Conservation (phyloP, 1,140 invertebrate genomes). For the Zaprionus tsacasi region DNA sequence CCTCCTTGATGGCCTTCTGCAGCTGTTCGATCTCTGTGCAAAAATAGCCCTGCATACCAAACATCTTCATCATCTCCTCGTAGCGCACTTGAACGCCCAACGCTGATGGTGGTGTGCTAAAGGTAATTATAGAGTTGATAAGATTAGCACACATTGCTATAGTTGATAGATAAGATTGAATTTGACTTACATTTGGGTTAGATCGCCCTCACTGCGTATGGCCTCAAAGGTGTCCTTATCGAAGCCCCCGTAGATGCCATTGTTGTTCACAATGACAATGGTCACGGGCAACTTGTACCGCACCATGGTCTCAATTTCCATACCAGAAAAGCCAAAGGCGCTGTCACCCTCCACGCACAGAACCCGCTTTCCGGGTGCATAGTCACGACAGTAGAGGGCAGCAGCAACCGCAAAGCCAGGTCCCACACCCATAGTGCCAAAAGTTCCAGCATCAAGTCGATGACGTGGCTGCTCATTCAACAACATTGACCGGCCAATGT, state of each 20-base stretch:
- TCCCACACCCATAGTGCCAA: constrained; percentile 99
- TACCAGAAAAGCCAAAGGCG: constrained; percentile 98
- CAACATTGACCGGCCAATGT: constrained; percentile 96
- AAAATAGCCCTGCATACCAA: constrained; percentile 92
- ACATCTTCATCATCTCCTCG: constrained; percentile 95
- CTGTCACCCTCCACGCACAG: constrained; percentile 97
- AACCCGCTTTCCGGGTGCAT: constrained; percentile 92
- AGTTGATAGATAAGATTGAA: constrained; percentile 56
- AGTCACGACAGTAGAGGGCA: constrained; percentile 93
- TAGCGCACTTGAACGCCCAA: constrained; percentile 92
- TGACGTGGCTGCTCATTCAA: constrained; percentile 93
- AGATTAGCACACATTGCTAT: constrained; percentile 46
- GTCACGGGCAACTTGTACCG: constrained; percentile 96
- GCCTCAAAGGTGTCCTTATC: constrained; percentile 90
- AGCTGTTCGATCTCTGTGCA: constrained; percentile 91
- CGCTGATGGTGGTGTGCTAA: constrained; percentile 92
- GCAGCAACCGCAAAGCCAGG: constrained; percentile 96
- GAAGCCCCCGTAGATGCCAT: constrained; percentile 96
- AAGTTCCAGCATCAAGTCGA: constrained; percentile 95
- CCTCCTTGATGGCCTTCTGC: constrained; percentile 87
- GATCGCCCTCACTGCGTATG: constrained; percentile 88
- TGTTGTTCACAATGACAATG: constrained; percentile 97
- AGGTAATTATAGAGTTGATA: constrained; percentile 62
- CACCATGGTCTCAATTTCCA: constrained; percentile 98
- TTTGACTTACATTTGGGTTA: constrained; percentile 87